These are phyloP conservation scores for Lepisosteus oculatus DNA, from an alignment of 2,113 vertebrate species.

Conservation along the genomic window DNA sequence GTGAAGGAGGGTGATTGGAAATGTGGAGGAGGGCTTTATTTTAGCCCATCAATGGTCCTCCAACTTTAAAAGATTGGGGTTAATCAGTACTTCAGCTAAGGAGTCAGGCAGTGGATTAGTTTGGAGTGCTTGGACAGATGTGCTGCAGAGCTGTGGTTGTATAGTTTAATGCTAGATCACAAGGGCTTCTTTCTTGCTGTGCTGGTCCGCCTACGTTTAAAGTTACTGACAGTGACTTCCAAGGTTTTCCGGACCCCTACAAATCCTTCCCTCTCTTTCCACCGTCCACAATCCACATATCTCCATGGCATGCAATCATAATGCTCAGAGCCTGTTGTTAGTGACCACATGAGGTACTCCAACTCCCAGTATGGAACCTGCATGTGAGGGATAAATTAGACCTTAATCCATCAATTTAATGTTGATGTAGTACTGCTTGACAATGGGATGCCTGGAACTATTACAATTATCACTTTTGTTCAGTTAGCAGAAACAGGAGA, in stretches of 20 bases:
- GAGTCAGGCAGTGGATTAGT: slow-evolving; percentile 25
- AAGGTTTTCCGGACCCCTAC: slow-evolving; percentile 5
- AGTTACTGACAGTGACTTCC: slow-evolving; percentile 3
- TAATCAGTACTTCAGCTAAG: slow-evolving; percentile 38
- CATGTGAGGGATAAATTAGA: slow-evolving; percentile 38
- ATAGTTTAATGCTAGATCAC: slow-evolving; percentile 2
- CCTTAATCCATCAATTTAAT: slow-evolving; percentile 33
- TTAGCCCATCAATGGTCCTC: slow-evolving; percentile 20
- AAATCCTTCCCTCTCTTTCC: neutral
- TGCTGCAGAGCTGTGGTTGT: neutral
- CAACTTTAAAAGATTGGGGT: slow-evolving; percentile 31
- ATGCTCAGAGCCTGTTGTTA: slow-evolving; percentile 3
- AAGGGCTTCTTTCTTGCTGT: slow-evolving; percentile 9
- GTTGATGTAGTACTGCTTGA: slow-evolving; percentile 22
- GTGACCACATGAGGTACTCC: slow-evolving; percentile 33
- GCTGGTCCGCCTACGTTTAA: neutral
- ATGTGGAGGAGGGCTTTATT: slow-evolving; percentile 29
- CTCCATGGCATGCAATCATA: slow-evolving; percentile 10
- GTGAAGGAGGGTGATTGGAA: slow-evolving; percentile 29
- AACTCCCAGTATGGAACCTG: slow-evolving; percentile 39
- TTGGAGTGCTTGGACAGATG: neutral
- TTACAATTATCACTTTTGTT: slow-evolving; percentile 26
- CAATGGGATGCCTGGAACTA: slow-evolving; percentile 19
- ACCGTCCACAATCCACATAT: neutral
- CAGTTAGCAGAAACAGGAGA: slow-evolving; percentile 14